Conservation (phyloP, 2,888 invertebrate species). For the Eugnorisma glareosa region DNA sequence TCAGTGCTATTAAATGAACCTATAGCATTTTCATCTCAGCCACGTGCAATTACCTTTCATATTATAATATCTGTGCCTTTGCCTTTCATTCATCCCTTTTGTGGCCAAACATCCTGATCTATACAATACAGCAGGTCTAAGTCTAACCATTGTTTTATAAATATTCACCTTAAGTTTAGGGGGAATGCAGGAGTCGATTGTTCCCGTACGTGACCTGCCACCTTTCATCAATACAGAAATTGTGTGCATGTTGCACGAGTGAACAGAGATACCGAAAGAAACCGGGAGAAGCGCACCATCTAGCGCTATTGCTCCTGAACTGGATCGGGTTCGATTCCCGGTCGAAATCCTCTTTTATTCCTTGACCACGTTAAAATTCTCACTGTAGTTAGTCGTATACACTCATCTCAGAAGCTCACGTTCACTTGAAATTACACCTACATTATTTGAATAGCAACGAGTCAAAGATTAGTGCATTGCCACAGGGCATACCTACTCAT, state of each 20-base stretch:
- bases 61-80: too few relatives aligned
- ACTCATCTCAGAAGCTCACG: background rate
- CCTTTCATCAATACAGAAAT: background rate
- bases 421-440: background rate
- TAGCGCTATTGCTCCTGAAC: background rate
- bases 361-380: background rate
- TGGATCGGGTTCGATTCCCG: background rate
- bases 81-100: background rate
- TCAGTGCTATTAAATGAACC: too few relatives aligned
- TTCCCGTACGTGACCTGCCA: background rate
- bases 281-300: background rate
- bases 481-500: background rate
- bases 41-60: background rate
- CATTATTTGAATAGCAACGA: background rate
- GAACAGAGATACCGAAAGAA: background rate
- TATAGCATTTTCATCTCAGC: background rate
- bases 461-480: too few relatives aligned
- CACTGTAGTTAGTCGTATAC: background rate
- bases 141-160: background rate
- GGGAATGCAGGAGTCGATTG: background rate
- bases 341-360: background rate
- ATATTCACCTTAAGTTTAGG: background rate
- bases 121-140: background rate
- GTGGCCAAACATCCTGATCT: background rate
- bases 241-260: background rate